Conservation (phyloP, 37 sponge, comb jelly and placozoan genomes). For the Geodia barretti region DNA sequence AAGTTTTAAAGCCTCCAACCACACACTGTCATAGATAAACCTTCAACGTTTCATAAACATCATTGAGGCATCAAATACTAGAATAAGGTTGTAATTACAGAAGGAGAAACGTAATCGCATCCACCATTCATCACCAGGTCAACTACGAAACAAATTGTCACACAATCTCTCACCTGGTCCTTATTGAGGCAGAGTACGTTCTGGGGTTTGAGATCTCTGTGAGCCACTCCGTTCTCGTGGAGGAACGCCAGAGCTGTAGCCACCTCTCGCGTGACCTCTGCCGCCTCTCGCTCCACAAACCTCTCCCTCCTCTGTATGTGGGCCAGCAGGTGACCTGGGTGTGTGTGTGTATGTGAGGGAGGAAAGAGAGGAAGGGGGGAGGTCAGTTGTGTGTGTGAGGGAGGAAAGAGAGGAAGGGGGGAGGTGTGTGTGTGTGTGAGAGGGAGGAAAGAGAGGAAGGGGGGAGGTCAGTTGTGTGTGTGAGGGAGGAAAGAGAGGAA, state of each 20-base stretch:
- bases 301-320: conserved; percentile 69
- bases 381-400: background rate
- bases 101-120: too few species aligned
- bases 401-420: background rate
- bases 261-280: conserved; percentile 63
- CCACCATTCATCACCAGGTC: too few species aligned
- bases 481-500: background rate
- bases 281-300: conserved; percentile 84
- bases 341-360: background rate
- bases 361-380: too few species aligned
- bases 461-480: too few species aligned
- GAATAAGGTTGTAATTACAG: too few species aligned
- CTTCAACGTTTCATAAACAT: too few species aligned
- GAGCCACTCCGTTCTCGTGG: conserved; percentile 79
- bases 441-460: too few species aligned
- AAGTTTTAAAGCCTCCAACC: too few species aligned
- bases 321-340: conserved; percentile 66
- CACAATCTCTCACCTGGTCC: conserved; percentile 47
- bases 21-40: too few species aligned
- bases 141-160: too few species aligned
- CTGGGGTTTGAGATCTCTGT: conserved; percentile 88
- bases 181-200: conserved; percentile 77
- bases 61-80: too few species aligned
- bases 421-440: conserved; percentile 10
- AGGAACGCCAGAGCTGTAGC: conserved; percentile 72